Base-by-base conservation (phyloP, 2,113 vertebrate species). In the Phyllopteryx taeniolatus region DNA sequence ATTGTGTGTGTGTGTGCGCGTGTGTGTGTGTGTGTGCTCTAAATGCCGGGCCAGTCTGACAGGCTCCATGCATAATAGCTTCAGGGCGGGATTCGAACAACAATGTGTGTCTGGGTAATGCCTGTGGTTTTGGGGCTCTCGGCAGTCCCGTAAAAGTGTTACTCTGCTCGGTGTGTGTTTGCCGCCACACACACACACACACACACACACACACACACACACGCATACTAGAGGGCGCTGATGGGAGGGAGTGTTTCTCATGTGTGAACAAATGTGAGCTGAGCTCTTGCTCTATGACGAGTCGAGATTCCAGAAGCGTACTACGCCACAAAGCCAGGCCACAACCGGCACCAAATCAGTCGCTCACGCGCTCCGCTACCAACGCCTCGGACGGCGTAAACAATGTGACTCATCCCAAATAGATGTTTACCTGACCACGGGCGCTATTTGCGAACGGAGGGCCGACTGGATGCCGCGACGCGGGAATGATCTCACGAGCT, bases 61-160 rank as follows among this genome's bases (percentile, higher is more conserved):
- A 94, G 95, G 93, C 93, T 95, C 93, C 93, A 91, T 83, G 90
- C 90, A 91, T 94, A 93, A 93, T 89, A 73, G 86, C 90, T 84
- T 91, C 84, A 92, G 94, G 90, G 91, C 87, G 92, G 76, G 91
- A 92, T 91, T 92, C 93, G 93, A 94, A 93, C 92, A 94, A 94
- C 91, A 94, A 91, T 92, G 92, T 93, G 80, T 82, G 90, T 84
- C 77, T 83, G 91, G 89, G 92, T 94, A 94, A 94, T 93, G 91
- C 90, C 87, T 94, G 93, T 92, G 93, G 92, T 56, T 93, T 94
- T 91, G 85, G 85, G 91, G 94, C 86, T 88, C 84, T 91, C 86
- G 78, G 93, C 92, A 88, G 92, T 78, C 85, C 89, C 75, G 69
- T 90, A 84, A 87, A 90, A 85, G 76, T 72, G 57, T 69, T 77